These are phyloP conservation scores for Blomia tropicalis DNA, from an alignment of 2,888 invertebrate genomes.

Conservation along the genomic window DNA sequence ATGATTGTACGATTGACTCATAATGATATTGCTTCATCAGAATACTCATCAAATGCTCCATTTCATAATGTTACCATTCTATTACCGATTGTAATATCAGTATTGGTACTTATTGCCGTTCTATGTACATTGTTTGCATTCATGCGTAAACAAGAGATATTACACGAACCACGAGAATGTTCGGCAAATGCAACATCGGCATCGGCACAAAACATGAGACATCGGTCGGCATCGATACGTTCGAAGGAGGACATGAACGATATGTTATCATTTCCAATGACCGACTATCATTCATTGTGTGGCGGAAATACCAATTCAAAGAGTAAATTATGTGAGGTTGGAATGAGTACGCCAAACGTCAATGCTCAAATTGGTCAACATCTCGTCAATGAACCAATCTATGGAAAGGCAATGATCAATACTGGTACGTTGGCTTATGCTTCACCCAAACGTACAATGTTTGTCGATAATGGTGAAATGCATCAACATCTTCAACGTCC, in stretches of 20 bases:
- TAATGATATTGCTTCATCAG: background rate
- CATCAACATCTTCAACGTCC: background rate
- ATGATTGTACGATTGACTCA: background rate
- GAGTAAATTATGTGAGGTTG: background rate
- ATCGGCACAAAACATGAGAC: background rate
- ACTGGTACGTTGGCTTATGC: background rate
- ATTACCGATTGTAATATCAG: constrained; percentile 30
- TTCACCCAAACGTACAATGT: background rate
- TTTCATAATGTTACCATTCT: constrained; percentile 29
- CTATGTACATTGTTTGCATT: constrained; percentile 25
- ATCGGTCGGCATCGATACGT: background rate
- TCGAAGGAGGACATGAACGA: constrained; percentile 9
- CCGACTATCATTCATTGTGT: constrained; percentile 7
- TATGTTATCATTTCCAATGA: constrained; percentile 11
- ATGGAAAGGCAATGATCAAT: background rate
- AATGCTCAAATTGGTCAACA: background rate
- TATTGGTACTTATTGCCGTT: constrained; percentile 28
- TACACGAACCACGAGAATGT: background rate
- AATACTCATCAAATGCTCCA: constrained; percentile 17
- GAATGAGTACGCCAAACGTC: too few relatives aligned
- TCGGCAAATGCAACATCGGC: too few relatives aligned
- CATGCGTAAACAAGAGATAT: constrained; percentile 18
- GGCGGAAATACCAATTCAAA: background rate
- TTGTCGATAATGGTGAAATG: background rate
- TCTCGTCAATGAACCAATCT: background rate